A percentile compares a stretch with the other conserved stretches of the same genome.
These are phyloP conservation scores for Sicus ferrugineus DNA, from an alignment of 2,888 invertebrate genomes.

Conservation along the genomic window DNA sequence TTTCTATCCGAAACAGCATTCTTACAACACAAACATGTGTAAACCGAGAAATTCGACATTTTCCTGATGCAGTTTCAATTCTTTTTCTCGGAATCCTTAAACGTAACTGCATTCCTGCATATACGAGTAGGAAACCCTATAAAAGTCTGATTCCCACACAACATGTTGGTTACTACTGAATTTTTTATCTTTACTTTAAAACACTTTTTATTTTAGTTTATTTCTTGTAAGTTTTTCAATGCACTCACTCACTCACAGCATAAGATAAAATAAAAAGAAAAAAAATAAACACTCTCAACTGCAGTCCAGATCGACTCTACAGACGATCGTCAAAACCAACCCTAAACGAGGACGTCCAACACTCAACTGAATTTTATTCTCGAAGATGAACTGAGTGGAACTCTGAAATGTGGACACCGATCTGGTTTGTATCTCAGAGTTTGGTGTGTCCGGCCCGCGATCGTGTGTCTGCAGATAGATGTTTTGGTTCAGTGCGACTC, in stretches of 20 bases:
- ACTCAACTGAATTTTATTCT: constrained; percentile 54
- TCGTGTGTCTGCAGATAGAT: constrained; percentile 40
- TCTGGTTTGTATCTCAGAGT: constrained; percentile 29
- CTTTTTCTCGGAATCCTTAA: too few relatives aligned
- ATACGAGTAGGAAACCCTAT: too few relatives aligned
- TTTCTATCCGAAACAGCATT: too few relatives aligned
- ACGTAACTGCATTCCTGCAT: too few relatives aligned
- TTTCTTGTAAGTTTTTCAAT: neutral
- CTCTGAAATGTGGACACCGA: constrained; percentile 40
- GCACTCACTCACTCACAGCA: neutral
- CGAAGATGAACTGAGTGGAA: constrained; percentile 47
- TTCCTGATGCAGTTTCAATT: too few relatives aligned
- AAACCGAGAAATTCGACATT: too few relatives aligned
- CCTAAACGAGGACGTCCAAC: constrained; percentile 60
- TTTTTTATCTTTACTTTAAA: too few relatives aligned
- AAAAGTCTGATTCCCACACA: too few relatives aligned
- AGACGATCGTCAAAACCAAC: constrained; percentile 42
- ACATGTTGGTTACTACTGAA: too few relatives aligned
- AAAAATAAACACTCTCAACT: constrained; percentile 8
- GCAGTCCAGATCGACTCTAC: constrained; percentile 17
- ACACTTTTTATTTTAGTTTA: neutral
- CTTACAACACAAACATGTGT: too few relatives aligned
- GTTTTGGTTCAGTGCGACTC: constrained; percentile 31
- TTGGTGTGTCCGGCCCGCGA: constrained; percentile 40
- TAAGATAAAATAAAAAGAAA: neutral